phyloP scores from a whole-genome alignment of 2,888 invertebrate species.

The Anticlea derivata region DNA sequence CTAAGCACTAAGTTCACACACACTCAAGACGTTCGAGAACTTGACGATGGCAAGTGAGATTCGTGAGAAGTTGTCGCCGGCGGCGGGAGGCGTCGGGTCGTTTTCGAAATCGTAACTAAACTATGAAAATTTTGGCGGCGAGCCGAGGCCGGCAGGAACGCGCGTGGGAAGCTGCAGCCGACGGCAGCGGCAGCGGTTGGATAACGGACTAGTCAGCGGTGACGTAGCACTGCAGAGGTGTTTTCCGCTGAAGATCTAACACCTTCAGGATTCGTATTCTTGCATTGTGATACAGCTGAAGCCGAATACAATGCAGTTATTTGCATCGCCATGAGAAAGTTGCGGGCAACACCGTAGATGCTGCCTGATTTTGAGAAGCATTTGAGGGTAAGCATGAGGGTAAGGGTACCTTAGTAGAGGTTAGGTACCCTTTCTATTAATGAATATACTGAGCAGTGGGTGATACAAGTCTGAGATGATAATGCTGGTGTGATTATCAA shows the following conservation, averaged over 20 bases:
- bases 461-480: too few relatives aligned
- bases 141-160: constrained; percentile 77
- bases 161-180: constrained; percentile 72
- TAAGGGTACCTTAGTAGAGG: too few relatives aligned
- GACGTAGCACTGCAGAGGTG: constrained; percentile 80
- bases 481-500: too few relatives aligned
- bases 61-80: constrained; percentile 78
- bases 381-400: too few relatives aligned
- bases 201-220: constrained; percentile 68
- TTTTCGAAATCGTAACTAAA: constrained; percentile 84
- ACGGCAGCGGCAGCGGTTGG: constrained; percentile 66
- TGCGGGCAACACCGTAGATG: too few relatives aligned
- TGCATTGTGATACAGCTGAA: too few relatives aligned
- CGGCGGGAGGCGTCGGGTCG: constrained; percentile 84
- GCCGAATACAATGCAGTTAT: too few relatives aligned
- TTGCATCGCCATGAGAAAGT: too few relatives aligned
- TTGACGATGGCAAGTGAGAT: constrained; percentile 70
- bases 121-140: constrained; percentile 78
- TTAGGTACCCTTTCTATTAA: too few relatives aligned
- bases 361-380: too few relatives aligned
- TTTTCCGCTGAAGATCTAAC: constrained; percentile 78
- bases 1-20: constrained; percentile 61
- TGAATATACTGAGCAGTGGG: too few relatives aligned
- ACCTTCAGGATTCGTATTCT: constrained; percentile 18
- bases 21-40: constrained; percentile 64